Evolutionary conservation across 2,888 invertebrate genomes (phyloP), one percentile per base, ranked within the genome.

Genomic region (Drosophila dives): DNA sequence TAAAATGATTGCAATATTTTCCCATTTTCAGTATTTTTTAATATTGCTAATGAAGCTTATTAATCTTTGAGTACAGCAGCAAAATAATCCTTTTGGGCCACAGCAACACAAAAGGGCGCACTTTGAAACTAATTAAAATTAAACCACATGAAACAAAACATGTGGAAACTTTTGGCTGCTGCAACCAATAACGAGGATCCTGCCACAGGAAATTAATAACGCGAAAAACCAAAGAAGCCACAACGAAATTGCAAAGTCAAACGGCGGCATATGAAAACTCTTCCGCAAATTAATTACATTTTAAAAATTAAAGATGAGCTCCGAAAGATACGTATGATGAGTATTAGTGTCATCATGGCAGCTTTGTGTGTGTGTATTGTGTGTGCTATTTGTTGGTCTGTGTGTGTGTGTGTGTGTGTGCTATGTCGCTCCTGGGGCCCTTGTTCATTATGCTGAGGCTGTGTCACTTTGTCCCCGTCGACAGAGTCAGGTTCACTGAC

Each of bases 101-200:
- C 29, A 64, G 51, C 63, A 42, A 20, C 56, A 38, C 68, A 66
- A 67, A 75, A 54, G 62, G 59, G 42, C 67, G n/a, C 53, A 63
- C 55, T 54, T 80, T 72, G 67, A 78, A 86, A 85, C 82, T 85
- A 85, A 85, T 85, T 84, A 84, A 86, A 80, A 84, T 78, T 74
- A 79, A 86, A 72, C 78, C 64, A 66, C 68, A 61, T 48, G 36
- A 73, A 50, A 54, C 73, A 56, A 63, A 60, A 76, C 81, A 77
- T 77, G 72, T 71, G 75, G 65, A 70, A 62, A 62, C 56, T 73
- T 66, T 58, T 68, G 65, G 61, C 63, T 56, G 61, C 58, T 74
- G 64, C 17, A 20, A 11, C 66, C 70, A 75, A 75, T 81, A 68
- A 62, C 70, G 66, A 66, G 53, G 56, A 64, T 61, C 49, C 49